Evolutionary conservation across 1,140 invertebrate genomes (phyloP).

Genomic region (Diorhabda elongata): DNA sequence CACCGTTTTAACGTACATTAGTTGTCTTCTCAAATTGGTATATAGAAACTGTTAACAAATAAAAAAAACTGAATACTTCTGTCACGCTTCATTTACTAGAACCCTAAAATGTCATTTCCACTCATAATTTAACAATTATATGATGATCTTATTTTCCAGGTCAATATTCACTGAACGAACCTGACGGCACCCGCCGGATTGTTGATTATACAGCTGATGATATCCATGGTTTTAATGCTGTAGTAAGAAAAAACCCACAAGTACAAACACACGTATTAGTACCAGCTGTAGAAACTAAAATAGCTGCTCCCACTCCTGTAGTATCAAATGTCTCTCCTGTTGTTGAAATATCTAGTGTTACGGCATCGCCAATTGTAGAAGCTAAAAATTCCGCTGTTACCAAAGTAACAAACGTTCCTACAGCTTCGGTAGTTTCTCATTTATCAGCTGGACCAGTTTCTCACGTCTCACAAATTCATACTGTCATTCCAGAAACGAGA

Average conservation of each 20-base stretch:
- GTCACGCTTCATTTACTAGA: too few relatives aligned
- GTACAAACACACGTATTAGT: constrained; percentile 17
- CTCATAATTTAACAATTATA: too few relatives aligned
- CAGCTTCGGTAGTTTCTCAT: too few relatives aligned
- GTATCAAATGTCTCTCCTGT: constrained; percentile 23
- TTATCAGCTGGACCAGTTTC: too few relatives aligned
- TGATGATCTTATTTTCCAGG: constrained; percentile 1
- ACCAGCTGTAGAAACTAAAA: constrained; percentile 31
- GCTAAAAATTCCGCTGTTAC: background rate
- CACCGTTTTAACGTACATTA: too few relatives aligned
- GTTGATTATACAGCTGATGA: constrained; percentile 62
- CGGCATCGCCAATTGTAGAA: background rate
- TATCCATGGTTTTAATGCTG: constrained; percentile 49
- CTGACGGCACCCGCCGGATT: constrained; percentile 58
- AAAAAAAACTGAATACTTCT: too few relatives aligned
- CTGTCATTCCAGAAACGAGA: too few relatives aligned
- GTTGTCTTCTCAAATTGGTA: too few relatives aligned
- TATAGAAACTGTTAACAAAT: too few relatives aligned
- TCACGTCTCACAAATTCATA: too few relatives aligned
- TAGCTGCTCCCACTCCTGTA: constrained; percentile 39
- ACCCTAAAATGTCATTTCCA: background rate
- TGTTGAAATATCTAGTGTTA: background rate
- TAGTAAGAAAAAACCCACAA: constrained; percentile 41
- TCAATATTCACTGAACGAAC: constrained; percentile 44
- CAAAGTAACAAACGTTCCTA: constrained; percentile 6